These are phyloP conservation scores for Pentamera pediparva DNA, from an alignment of 53 echinoderm and acorn worm species.

Conservation along the genomic window DNA sequence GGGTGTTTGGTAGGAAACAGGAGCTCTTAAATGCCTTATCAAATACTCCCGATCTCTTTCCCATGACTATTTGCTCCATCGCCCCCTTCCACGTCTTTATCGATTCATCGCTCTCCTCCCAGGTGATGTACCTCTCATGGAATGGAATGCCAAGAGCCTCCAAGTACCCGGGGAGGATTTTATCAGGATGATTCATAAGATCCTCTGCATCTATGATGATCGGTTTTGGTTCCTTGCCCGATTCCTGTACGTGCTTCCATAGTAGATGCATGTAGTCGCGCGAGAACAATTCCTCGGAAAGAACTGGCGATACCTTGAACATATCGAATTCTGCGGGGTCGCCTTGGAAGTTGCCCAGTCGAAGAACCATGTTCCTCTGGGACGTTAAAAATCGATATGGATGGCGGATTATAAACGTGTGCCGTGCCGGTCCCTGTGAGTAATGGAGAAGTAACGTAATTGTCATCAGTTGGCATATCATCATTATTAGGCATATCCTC, in stretches of 20 bases:
- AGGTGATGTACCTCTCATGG: constrained; percentile 9
- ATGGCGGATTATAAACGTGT: constrained; percentile 20
- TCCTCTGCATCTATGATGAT: constrained; percentile 11
- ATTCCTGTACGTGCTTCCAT: constrained; percentile 6
- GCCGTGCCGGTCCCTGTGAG: constrained; percentile 6
- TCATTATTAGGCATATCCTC: no score
- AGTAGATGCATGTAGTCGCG: background rate
- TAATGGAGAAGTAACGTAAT: background rate
- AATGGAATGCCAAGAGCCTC: background rate
- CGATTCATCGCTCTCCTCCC: constrained; percentile 5
- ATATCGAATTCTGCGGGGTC: constrained; percentile 10
- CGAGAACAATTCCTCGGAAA: background rate
- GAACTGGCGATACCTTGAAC: background rate
- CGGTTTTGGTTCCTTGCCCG: constrained; percentile 6
- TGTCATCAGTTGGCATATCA: no score
- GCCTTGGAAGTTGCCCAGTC: background rate
- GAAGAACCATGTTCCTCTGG: background rate
- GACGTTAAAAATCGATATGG: constrained; percentile 14
- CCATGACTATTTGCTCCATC: background rate
- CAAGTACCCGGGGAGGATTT: background rate
- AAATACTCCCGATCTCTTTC: background rate
- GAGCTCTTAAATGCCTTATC: constrained; percentile 18
- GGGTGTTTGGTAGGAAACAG: background rate
- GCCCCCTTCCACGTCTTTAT: constrained; percentile 4
- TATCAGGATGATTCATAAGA: constrained; percentile 2